A percentile compares a stretch with the other conserved stretches of the same genome.
These are phyloP conservation scores for Microcebus jonahi DNA, from an alignment of 2,113 vertebrate species.

Conservation along the genomic window DNA sequence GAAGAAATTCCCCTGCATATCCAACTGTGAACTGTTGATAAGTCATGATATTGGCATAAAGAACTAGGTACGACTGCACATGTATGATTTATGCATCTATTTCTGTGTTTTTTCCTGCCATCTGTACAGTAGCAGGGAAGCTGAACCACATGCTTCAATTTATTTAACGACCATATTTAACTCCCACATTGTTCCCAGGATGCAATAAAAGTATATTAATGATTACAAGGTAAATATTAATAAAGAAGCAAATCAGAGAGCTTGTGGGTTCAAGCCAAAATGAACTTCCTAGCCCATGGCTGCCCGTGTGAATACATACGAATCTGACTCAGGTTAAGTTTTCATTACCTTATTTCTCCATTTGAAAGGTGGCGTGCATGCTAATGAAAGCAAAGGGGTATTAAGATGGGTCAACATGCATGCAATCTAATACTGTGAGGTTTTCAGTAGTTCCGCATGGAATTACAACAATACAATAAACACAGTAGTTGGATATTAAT, in stretches of 20 bases:
- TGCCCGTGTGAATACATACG: neutral
- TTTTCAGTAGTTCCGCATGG: neutral
- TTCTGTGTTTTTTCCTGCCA: slow-evolving; percentile 52
- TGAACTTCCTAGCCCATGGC: neutral
- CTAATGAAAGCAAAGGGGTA: neutral
- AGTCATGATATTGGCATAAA: slow-evolving; percentile 53
- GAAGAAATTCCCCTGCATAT: slow-evolving; percentile 35
- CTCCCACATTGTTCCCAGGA: slow-evolving; percentile 51
- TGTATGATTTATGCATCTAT: slow-evolving; percentile 32
- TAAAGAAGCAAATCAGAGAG: slow-evolving; percentile 43
- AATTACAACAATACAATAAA: neutral
- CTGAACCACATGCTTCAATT: slow-evolving; percentile 16
- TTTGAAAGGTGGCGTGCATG: neutral
- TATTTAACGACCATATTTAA: slow-evolving; percentile 48
- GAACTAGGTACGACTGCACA: neutral
- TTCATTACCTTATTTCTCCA: slow-evolving; percentile 4
- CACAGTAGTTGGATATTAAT: neutral
- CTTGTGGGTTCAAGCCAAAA: slow-evolving; percentile 11
- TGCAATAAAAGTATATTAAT: slow-evolving; percentile 66
- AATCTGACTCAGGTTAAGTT: neutral
- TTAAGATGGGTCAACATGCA: neutral
- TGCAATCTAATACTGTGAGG: neutral
- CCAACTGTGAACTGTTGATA: slow-evolving; percentile 64
- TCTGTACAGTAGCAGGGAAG: slow-evolving; percentile 32
- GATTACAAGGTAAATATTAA: slow-evolving; percentile 56